Evolutionary conservation across 2,888 invertebrate species (phyloP).

Genomic region (Chaetogeoica ovagalla): DNA sequence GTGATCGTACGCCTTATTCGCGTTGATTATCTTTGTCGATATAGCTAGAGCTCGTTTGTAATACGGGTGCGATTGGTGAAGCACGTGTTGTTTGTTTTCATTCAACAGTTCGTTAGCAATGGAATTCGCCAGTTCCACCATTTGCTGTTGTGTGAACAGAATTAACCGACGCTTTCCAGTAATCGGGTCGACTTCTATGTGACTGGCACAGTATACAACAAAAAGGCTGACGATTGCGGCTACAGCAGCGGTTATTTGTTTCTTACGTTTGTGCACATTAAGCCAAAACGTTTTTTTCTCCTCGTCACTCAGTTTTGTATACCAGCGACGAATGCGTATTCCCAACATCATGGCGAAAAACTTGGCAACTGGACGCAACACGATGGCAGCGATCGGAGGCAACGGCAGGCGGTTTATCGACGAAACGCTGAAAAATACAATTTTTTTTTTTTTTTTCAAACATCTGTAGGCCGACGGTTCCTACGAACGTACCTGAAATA

Average conservation of each 20-base stretch:
- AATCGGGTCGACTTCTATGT: slow-evolving; percentile 35
- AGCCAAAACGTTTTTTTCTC: slow-evolving; percentile 41
- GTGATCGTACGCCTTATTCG: slow-evolving; percentile 34
- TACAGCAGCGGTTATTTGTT: slow-evolving; percentile 17
- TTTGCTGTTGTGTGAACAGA: slow-evolving; percentile 30
- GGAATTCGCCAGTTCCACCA: slow-evolving; percentile 18
- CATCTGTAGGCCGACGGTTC: too few relatives aligned
- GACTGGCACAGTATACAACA: slow-evolving; percentile 6
- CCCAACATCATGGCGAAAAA: slow-evolving; percentile 50
- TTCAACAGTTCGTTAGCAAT: slow-evolving; percentile 6
- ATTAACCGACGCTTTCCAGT: slow-evolving; percentile 31
- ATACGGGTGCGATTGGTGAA: not conserved
- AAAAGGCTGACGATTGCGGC: not conserved
- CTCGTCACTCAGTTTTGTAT: slow-evolving; percentile 23
- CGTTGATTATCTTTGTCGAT: slow-evolving; percentile 17
- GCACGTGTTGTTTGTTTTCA: slow-evolving; percentile 6
- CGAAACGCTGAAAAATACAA: slow-evolving; percentile 23
- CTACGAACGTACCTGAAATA: slow-evolving; percentile 13
- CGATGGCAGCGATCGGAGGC: not conserved
- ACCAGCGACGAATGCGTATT: slow-evolving; percentile 39
- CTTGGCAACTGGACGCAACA: slow-evolving; percentile 36
- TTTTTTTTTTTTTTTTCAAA: not conserved
- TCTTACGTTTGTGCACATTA: slow-evolving; percentile 8
- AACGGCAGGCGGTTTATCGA: not conserved
- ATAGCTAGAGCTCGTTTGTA: slow-evolving; percentile 25